phyloP scores from a whole-genome alignment of 2,113 vertebrate species.

The Nestor notabilis region DNA sequence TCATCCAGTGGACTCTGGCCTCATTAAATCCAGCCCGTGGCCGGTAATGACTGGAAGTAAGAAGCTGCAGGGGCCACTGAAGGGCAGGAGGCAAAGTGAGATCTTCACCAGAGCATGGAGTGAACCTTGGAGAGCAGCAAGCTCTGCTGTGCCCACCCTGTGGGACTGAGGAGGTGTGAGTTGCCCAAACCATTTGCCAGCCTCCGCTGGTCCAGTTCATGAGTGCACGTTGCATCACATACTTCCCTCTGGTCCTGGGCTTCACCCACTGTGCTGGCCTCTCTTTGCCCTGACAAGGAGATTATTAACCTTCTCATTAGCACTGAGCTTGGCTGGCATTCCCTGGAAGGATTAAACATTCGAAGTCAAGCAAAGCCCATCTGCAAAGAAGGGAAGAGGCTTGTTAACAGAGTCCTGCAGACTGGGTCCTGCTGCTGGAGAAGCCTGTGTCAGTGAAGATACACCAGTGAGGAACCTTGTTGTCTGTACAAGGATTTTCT shows the following conservation, averaged over 20 bases:
- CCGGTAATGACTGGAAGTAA: slow-evolving; percentile 53
- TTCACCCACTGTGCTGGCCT: not conserved
- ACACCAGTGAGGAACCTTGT: not conserved
- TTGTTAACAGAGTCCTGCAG: not conserved
- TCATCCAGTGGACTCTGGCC: slow-evolving; percentile 15
- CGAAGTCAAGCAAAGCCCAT: not conserved
- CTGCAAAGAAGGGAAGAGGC: not conserved
- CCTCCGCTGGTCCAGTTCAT: not conserved
- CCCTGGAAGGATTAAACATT: not conserved
- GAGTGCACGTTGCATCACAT: fast-evolving
- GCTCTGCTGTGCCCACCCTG: not conserved
- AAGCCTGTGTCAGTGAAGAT: not conserved
- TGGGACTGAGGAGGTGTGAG: fast-evolving
- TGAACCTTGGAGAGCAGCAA: not conserved
- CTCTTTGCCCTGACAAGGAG: not conserved
- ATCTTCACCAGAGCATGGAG: not conserved
- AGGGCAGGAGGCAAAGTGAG: slow-evolving; percentile 7
- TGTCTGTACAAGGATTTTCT: not conserved
- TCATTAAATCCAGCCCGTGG: slow-evolving; percentile 40
- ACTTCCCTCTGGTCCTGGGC: not conserved
- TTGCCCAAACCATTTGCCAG: not conserved
- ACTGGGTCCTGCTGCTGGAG: not conserved
- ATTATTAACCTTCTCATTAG: not conserved
- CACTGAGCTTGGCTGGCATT: not conserved
- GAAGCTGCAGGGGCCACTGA: not conserved